These are phyloP conservation scores for Pteronotus mesoamericanus DNA, from an alignment of 2,797 vertebrate genomes.

Conservation along the genomic window DNA sequence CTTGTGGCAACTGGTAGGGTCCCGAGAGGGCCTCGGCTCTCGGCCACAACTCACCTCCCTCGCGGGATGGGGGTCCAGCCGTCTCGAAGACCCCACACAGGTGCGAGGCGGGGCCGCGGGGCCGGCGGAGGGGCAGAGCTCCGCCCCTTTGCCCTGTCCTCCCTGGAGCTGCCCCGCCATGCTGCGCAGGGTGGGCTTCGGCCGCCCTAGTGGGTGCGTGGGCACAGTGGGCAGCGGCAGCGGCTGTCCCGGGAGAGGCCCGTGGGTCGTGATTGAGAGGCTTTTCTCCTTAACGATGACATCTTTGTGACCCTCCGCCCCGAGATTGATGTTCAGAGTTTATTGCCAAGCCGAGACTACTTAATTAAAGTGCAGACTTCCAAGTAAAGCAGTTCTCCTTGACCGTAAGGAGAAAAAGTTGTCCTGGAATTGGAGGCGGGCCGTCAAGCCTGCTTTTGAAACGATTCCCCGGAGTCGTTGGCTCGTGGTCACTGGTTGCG, in stretches of 20 bases:
- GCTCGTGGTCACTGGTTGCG: neutral
- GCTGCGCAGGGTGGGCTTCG: fast-evolving
- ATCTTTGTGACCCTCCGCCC: neutral
- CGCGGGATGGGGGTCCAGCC: neutral
- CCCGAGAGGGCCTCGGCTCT: neutral
- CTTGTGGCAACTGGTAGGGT: no score
- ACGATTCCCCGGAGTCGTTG: neutral
- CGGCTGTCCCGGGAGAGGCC: neutral
- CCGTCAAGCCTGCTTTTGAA: neutral
- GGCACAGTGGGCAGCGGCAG: fast-evolving
- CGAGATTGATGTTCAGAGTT: neutral
- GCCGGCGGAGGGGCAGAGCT: no score
- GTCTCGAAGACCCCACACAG: neutral
- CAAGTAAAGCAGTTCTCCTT: neutral
- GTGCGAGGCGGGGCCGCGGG: neutral
- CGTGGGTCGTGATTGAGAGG: no score
- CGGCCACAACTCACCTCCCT: fast-evolving
- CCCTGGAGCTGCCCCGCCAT: fast-evolving
- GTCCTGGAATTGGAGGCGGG: neutral
- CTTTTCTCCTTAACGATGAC: neutral
- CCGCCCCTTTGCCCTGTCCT: neutral
- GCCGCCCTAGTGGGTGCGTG: neutral
- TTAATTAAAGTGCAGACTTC: constrained; percentile 19
- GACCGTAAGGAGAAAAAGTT: neutral
- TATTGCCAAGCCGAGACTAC: neutral